Evolutionary conservation across 2,113 vertebrate genomes (phyloP).

Genomic region (Stomatorhinus ivindoensis): DNA sequence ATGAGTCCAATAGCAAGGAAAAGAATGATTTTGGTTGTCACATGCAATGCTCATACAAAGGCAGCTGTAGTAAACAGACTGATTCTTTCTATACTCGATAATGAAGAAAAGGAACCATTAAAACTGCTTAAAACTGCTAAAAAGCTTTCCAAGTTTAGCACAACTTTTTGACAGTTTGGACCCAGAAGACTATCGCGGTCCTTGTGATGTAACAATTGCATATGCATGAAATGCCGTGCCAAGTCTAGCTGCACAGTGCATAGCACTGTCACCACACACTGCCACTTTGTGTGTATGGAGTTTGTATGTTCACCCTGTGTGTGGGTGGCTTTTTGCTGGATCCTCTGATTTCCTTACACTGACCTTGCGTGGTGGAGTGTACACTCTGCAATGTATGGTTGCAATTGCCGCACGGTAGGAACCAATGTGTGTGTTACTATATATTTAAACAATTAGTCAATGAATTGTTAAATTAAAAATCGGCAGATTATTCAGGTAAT

Average conservation of each 20-base stretch:
- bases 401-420: not conserved
- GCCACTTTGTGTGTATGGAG: not conserved
- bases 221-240: too few species aligned
- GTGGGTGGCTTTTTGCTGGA: not conserved
- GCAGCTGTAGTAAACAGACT: too few species aligned
- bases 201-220: not conserved
- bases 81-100: too few species aligned
- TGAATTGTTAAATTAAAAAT: not conserved
- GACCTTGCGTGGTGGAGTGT: not conserved
- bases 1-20: too few species aligned
- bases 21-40: not conserved
- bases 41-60: not conserved
- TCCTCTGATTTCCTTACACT: not conserved
- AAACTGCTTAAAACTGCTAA: too few species aligned
- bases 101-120: too few species aligned
- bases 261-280: too few species aligned
- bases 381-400: not conserved
- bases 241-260: not conserved
- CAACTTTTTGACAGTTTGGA: not conserved
- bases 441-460: not conserved
- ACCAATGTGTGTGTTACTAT: not conserved
- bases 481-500: not conserved
- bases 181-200: not conserved
- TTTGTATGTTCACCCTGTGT: not conserved
- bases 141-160: not conserved